Percentiles rank a stretch among this genome's conserved stretches.
phyloP scores from a whole-genome alignment of 1,140 invertebrate species.

The Fopius arisanus region DNA sequence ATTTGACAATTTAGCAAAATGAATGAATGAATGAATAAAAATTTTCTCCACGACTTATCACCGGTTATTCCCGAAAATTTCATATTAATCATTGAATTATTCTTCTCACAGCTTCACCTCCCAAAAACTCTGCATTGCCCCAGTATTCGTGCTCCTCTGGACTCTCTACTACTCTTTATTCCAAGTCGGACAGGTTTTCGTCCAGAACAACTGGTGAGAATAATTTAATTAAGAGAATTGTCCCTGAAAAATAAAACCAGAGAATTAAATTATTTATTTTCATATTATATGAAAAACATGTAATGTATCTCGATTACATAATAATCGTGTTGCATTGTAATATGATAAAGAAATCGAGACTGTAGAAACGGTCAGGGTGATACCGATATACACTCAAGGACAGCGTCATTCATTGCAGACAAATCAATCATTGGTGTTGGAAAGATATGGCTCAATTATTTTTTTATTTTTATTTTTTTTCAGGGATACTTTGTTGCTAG shows the following conservation, averaged over 20 bases:
- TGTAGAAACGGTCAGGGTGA: background rate
- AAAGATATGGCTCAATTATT: too few relatives aligned
- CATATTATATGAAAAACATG: background rate
- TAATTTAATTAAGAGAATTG: background rate
- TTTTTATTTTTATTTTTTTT: conserved; percentile 34
- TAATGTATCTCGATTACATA: conserved; percentile 31
- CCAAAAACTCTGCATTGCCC: conserved; percentile 69
- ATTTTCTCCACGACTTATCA: background rate
- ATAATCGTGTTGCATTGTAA: conserved; percentile 27
- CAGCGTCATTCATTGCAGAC: background rate
- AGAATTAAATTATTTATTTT: background rate
- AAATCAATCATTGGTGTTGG: too few relatives aligned
- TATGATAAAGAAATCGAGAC: conserved; percentile 28
- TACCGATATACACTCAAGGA: conserved; percentile 26
- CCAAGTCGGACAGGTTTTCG: conserved; percentile 81
- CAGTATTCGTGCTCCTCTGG: conserved; percentile 76
- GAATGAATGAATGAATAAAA: background rate
- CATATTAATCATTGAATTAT: conserved; percentile 18
- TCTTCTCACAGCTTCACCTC: conserved; percentile 70
- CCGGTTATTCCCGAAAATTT: conserved; percentile 7
- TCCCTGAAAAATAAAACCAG: background rate
- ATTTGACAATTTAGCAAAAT: background rate
- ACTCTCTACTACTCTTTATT: conserved; percentile 78
- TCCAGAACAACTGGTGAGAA: conserved; percentile 80
- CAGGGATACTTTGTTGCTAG: conserved; percentile 81